phyloP scores from a whole-genome alignment of 2,888 invertebrate species.

The Venusia cambrica region DNA sequence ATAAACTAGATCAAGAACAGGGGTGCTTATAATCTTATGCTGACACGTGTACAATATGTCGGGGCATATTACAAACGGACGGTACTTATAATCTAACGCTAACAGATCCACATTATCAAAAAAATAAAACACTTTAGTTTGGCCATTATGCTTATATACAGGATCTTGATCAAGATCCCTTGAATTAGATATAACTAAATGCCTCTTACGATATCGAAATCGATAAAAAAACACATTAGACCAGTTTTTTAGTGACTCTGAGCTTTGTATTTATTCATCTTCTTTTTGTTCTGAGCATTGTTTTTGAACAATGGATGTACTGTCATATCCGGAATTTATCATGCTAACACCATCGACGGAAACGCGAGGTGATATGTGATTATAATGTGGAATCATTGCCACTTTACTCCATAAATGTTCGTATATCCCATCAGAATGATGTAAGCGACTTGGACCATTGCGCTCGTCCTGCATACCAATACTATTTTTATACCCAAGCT shows the following conservation, averaged over 20 bases:
- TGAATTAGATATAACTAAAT: too few relatives aligned
- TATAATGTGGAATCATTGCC: slow-evolving; percentile 73
- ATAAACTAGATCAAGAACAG: too few relatives aligned
- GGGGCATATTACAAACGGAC: too few relatives aligned
- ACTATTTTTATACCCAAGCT: slow-evolving; percentile 19
- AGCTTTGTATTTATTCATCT: slow-evolving; percentile 63
- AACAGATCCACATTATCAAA: too few relatives aligned
- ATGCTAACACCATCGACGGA: slow-evolving; percentile 78
- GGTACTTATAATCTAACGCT: too few relatives aligned
- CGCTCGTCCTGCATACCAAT: slow-evolving; percentile 38
- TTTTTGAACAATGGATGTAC: slow-evolving; percentile 72
- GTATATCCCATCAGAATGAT: slow-evolving; percentile 58
- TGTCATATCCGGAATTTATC: slow-evolving; percentile 76
- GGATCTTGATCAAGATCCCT: too few relatives aligned
- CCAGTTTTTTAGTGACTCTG: slow-evolving; percentile 52
- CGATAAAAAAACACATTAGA: slow-evolving; percentile 43
- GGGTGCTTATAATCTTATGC: too few relatives aligned
- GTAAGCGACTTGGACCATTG: slow-evolving; percentile 46
- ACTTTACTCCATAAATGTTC: slow-evolving; percentile 65
- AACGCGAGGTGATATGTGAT: slow-evolving; percentile 71
- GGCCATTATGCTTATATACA: too few relatives aligned
- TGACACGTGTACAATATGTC: too few relatives aligned
- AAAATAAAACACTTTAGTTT: too few relatives aligned
- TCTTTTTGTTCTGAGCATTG: slow-evolving; percentile 74
- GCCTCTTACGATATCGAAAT: slow-evolving; percentile 25